phyloP scores from a whole-genome alignment of 2,797 vertebrate species.

The Mormyrops boulengeri region DNA sequence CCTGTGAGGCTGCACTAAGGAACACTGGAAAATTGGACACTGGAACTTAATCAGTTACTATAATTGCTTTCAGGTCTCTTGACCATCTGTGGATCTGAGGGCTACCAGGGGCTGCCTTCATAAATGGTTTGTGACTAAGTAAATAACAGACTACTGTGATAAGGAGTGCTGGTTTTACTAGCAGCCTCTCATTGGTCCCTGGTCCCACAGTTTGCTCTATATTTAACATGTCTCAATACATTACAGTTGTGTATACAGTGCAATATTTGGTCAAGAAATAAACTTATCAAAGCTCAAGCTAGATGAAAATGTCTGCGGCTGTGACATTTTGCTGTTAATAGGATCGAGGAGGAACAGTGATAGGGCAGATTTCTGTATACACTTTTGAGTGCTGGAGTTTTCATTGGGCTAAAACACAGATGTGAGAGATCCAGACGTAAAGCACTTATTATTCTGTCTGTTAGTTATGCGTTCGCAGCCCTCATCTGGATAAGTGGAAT shows the following conservation, averaged over 20 bases:
- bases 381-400: not conserved
- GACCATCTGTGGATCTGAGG: not conserved
- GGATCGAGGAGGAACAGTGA: not conserved
- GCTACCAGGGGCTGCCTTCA: not conserved
- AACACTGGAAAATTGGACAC: not conserved
- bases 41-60: not conserved
- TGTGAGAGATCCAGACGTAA: not conserved
- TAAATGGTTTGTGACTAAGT: not conserved
- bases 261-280: not conserved
- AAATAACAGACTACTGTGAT: conserved; percentile 6
- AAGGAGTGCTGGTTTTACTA: not conserved
- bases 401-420: not conserved
- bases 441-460: not conserved
- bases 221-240: not conserved
- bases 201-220: not conserved
- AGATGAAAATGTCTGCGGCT: not conserved
- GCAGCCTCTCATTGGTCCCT: not conserved
- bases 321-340: not conserved
- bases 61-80: not conserved
- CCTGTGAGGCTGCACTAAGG: not conserved
- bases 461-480: not conserved
- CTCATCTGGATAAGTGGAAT: not conserved
- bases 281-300: not conserved
- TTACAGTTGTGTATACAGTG: not conserved
- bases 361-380: not conserved